phyloP scores from a whole-genome alignment of 2,113 vertebrate species.

The Mystacornis crossleyi region DNA sequence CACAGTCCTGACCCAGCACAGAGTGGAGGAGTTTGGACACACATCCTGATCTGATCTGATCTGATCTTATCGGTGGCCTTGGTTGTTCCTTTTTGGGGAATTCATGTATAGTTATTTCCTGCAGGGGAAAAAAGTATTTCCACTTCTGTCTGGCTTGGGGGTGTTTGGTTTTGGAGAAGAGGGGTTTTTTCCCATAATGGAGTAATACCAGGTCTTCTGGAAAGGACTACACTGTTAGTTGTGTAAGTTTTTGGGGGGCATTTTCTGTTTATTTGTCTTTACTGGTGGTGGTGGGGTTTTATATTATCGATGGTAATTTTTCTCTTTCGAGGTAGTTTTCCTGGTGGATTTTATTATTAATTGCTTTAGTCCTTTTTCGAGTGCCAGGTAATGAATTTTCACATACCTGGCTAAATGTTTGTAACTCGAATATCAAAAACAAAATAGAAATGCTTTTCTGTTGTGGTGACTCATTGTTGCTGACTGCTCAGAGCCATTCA shows the following conservation, averaged over 20 bases:
- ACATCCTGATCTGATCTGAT: not conserved
- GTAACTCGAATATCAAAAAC: not conserved
- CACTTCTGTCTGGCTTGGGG: not conserved
- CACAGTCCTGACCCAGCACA: not conserved
- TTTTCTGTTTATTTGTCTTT: not conserved
- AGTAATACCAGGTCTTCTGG: not conserved
- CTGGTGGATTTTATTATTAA: not conserved
- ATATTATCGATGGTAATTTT: not conserved
- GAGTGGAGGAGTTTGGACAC: not conserved
- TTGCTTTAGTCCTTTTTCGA: not conserved
- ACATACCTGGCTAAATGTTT: not conserved
- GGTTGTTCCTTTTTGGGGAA: not conserved
- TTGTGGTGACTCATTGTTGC: not conserved
- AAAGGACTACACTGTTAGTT: not conserved
- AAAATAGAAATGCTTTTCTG: not conserved
- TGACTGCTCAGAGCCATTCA: not conserved
- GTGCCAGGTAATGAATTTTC: not conserved
- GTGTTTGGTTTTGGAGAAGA: not conserved
- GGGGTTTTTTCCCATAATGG: rapidly evolving
- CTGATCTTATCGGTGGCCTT: no score
- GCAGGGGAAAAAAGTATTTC: not conserved
- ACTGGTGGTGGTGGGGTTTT: not conserved
- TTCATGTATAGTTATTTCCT: not conserved
- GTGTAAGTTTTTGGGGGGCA: rapidly evolving
- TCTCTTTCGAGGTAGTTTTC: not conserved